Base-by-base conservation (phyloP, 2,113 vertebrate genomes). In the Podarcis raffonei region DNA sequence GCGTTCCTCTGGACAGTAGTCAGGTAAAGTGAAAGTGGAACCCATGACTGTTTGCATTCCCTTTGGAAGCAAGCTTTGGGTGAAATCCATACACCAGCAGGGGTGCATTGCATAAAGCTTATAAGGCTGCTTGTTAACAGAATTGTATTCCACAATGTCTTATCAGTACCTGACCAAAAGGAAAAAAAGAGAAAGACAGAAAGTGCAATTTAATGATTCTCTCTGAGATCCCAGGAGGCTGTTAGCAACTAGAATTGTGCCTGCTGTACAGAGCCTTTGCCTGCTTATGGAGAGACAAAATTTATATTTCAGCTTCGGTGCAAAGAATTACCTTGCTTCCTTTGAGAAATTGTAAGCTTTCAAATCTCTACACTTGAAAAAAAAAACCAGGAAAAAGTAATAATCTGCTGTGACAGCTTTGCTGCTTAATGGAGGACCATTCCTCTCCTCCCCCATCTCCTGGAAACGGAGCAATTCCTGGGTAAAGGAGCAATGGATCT, bases 161-260 rank as follows among this genome's bases (percentile, higher is more conserved):
- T 94, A 90, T 80, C 91, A 89, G 89, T 81, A 94, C 83, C 77
- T 94, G 84, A 92, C 83, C 90, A 87, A 69, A 13, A 66, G 27
- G 15, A 22, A 59, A 76, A 90, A 90, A n/a, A 48, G 48, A 48
- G 48, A 48, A 18, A 62, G 59, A 62, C 13, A 13, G 72, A 20
- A 93, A 94, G 80, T 68, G 93, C 91, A 93, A 53, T 91, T 92
- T 93, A 93, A 90, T 91, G 85, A 93, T 93, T 81, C 89, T 83
- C 89, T 86, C 65, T 77, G 94, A 95, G 92, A 95, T 95, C 90
- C 90, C 87, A 90, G 93, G 77, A 91, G 90, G 87, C 83, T 86
- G 74, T 94, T 93, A 91, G 90, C 91, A 91, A 83, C 59, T 91
- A 5, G 74, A 95, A 90, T 89, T 93, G 27, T 90, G 69, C 85